These are phyloP conservation scores for Poecilia gillii DNA, from an alignment of 2,797 vertebrate species.

Conservation along the genomic window DNA sequence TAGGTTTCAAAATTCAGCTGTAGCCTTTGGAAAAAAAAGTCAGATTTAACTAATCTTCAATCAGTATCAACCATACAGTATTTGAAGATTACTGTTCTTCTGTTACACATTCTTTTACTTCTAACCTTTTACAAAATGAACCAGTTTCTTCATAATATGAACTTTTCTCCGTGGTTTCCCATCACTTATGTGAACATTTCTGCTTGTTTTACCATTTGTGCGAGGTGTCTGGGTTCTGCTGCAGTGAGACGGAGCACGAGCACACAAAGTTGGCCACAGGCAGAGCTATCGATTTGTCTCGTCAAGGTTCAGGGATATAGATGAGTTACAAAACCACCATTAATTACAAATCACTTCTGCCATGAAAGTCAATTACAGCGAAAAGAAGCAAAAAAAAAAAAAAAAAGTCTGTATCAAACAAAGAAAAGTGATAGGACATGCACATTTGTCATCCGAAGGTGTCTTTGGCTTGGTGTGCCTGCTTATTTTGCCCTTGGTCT, in stretches of 20 bases:
- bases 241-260: slow-evolving; percentile 36
- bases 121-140: slow-evolving; percentile 11
- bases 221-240: slow-evolving; percentile 32
- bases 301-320: slow-evolving; percentile 78
- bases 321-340: slow-evolving; percentile 80
- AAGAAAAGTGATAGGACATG: slow-evolving; percentile 62
- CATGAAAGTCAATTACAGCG: slow-evolving; percentile 77
- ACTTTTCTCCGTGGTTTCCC: slow-evolving; percentile 6
- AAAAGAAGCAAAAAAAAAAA: slow-evolving; percentile 54
- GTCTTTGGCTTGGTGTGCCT: slow-evolving; percentile 22
- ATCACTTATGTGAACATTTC: slow-evolving; percentile 19
- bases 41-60: neutral
- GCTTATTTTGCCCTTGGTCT: slow-evolving; percentile 35
- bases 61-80: neutral
- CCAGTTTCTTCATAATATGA: neutral
- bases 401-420: slow-evolving; percentile 63
- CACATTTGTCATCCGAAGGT: slow-evolving; percentile 57
- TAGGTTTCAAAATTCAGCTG: neutral
- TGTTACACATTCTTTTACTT: neutral
- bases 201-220: slow-evolving; percentile 21
- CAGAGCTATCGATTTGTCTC: slow-evolving; percentile 74
- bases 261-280: slow-evolving; percentile 62
- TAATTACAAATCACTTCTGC: slow-evolving; percentile 83
- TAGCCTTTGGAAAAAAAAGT: neutral
- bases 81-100: neutral